A percentile compares a stretch with the other conserved stretches of the same genome.
phyloP scores from a whole-genome alignment of 1,140 invertebrate species.

The Lucilia sericata region DNA sequence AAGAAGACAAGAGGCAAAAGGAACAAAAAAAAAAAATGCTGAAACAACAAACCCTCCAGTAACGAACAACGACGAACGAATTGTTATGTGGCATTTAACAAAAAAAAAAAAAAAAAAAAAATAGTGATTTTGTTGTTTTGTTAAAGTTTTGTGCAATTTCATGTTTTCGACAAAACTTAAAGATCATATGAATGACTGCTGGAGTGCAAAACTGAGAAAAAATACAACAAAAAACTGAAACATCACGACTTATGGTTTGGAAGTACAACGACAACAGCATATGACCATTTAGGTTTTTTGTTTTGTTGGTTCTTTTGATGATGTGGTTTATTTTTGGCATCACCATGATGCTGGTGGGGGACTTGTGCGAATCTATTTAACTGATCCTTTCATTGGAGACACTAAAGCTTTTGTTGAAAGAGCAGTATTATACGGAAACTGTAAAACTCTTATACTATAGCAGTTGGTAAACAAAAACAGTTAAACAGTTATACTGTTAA shows the following conservation, averaged over 20 bases:
- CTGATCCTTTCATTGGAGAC: no score
- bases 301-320: not conserved
- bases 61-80: not conserved
- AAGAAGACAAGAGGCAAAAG: not conserved
- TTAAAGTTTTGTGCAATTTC: not conserved
- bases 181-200: slow-evolving; percentile 16
- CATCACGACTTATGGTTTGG: slow-evolving; percentile 35
- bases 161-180: not conserved
- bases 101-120: not conserved
- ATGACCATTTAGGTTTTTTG: slow-evolving; percentile 30
- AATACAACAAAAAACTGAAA: not conserved
- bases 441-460: no score
- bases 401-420: no score
- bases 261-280: slow-evolving; percentile 24
- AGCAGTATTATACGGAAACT: no score
- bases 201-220: not conserved
- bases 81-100: not conserved
- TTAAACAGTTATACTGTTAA: no score
- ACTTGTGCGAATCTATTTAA: not conserved
- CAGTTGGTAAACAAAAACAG: no score
- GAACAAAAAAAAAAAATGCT: not conserved
- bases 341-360: no score
- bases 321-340: not conserved
- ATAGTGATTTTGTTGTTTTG: not conserved
- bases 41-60: not conserved